Percentiles rank a stretch among this genome's conserved stretches.
These are phyloP conservation scores for Danionella cerebrum DNA, from an alignment of 2,113 vertebrate species.

Conservation along the genomic window DNA sequence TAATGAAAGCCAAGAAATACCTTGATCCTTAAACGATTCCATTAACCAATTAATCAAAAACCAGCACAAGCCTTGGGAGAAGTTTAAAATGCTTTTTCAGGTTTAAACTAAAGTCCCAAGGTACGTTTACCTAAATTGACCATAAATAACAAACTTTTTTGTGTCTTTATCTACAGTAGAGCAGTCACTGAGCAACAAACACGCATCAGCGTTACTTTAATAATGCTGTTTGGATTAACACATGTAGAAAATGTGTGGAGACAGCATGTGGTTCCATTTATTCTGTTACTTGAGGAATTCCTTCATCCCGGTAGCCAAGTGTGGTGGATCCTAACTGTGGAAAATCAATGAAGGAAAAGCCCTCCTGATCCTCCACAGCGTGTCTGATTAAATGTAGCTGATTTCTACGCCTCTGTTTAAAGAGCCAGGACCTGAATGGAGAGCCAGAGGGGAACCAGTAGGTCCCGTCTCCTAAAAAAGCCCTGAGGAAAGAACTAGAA, in stretches of 20 bases:
- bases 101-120: too few species aligned
- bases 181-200: background rate
- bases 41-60: too few species aligned
- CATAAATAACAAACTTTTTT: background rate
- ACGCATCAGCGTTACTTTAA: background rate
- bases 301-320: conserved; percentile 52
- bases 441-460: conserved; percentile 43
- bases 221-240: conserved; percentile 17
- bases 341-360: conserved; percentile 63
- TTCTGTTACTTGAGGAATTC: conserved; percentile 45
- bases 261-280: conserved; percentile 58
- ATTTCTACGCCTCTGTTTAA: conserved; percentile 57
- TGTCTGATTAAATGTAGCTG: conserved; percentile 62
- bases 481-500: conserved; percentile 26
- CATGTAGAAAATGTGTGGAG: conserved; percentile 15
- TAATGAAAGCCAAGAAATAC: too few species aligned
- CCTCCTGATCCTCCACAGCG: conserved; percentile 57
- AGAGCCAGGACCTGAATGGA: conserved; percentile 51
- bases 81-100: too few species aligned
- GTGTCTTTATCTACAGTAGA: background rate
- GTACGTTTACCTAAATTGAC: background rate
- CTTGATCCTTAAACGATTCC: too few species aligned
- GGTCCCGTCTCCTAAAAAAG: conserved; percentile 35
- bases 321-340: conserved; percentile 51
- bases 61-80: too few species aligned